Evolutionary conservation across 2,888 invertebrate species (phyloP).

Genomic region (Cephus pygmeus): DNA sequence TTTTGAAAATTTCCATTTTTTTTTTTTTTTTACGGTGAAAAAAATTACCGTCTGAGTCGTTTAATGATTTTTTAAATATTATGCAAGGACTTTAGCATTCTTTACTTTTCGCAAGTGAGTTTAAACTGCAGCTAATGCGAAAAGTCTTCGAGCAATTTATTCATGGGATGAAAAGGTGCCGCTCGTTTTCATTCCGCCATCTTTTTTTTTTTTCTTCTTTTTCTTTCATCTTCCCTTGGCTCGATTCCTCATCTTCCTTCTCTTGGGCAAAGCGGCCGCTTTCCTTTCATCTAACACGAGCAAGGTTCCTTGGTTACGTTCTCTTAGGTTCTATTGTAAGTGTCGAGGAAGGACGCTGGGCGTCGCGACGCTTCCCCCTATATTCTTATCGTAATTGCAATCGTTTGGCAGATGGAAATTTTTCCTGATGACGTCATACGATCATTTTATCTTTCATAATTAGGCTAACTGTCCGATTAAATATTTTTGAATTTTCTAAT

Average conservation of each 20-base stretch:
- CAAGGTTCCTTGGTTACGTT: too few relatives aligned
- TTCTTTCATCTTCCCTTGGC: not conserved
- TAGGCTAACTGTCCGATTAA: not conserved
- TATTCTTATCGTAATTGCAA: not conserved
- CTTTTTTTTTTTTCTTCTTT: not conserved
- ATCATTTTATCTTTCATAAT: not conserved
- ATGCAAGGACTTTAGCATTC: not conserved
- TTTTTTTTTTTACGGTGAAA: too few relatives aligned
- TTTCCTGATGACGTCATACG: not conserved
- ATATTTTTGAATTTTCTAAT: not conserved
- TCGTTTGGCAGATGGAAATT: not conserved
- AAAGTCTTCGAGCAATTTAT: constrained; percentile 1
- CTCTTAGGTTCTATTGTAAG: not conserved
- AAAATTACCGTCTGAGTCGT: too few relatives aligned
- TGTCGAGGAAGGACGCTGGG: not conserved
- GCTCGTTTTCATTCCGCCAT: not conserved
- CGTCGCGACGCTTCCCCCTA: not conserved
- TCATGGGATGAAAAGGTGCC: constrained; percentile 1
- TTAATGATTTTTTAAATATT: not conserved
- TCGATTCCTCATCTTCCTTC: not conserved
- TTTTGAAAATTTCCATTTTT: not conserved
- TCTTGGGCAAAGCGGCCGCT: not conserved
- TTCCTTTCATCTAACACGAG: not conserved
- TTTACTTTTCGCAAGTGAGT: not conserved
- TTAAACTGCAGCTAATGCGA: constrained; percentile 2